Evolutionary conservation across 2,888 invertebrate species (phyloP).

Genomic region (Molorchus minor): DNA sequence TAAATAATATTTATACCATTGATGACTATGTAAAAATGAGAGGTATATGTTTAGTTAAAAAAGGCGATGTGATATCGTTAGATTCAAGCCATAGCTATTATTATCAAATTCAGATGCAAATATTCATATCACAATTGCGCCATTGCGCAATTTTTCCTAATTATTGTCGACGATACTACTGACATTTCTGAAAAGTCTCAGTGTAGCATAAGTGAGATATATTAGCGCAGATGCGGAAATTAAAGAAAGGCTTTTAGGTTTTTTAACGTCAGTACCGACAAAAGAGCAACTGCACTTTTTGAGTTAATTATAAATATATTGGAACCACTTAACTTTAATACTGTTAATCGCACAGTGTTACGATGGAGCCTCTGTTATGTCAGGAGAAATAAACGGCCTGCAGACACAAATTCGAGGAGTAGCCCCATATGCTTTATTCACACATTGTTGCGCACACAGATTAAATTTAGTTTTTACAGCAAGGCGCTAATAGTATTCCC

Average conservation of each 20-base stretch:
- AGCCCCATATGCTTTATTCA: conserved; percentile 40
- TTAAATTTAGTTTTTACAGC: conserved; percentile 43
- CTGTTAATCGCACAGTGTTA: conserved; percentile 52
- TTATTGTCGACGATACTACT: conserved; percentile 39
- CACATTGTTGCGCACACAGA: conserved; percentile 46
- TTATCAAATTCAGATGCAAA: conserved; percentile 29
- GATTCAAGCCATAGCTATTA: conserved; percentile 12
- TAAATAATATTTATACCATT: too few species aligned
- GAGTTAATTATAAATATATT: conserved; percentile 40
- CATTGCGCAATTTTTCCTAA: conserved; percentile 30
- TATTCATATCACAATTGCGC: conserved; percentile 11
- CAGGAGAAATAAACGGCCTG: conserved; percentile 48
- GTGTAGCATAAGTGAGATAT: too few species aligned
- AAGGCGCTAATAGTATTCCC: conserved; percentile 29
- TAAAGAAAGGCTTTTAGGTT: conserved; percentile 51
- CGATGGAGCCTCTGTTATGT: conserved; percentile 48
- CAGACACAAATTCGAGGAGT: conserved; percentile 48
- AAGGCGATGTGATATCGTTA: too few species aligned
- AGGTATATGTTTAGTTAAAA: too few species aligned
- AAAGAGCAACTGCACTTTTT: conserved; percentile 35
- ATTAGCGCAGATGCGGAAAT: too few species aligned
- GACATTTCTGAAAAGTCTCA: too few species aligned
- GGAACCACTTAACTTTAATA: too few species aligned
- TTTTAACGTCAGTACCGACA: conserved; percentile 44
- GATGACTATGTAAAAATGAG: too few species aligned